phyloP scores from a whole-genome alignment of 2,888 invertebrate species.

The Euclidia mi region DNA sequence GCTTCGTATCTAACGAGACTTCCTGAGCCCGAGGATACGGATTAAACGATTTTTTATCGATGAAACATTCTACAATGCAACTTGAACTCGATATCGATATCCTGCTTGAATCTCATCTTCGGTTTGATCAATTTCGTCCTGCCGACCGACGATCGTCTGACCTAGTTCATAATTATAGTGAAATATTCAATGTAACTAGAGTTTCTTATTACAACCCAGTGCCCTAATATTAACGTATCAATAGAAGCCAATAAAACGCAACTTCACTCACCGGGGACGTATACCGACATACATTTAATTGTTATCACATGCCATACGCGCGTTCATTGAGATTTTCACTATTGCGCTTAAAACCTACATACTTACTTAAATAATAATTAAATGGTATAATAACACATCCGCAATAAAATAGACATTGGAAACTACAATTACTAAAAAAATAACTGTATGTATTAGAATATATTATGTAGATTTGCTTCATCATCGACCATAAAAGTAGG shows the following conservation, averaged over 20 bases:
- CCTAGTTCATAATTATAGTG: slow-evolving; percentile 1
- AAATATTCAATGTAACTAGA: slow-evolving; percentile 9
- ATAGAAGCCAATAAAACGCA: slow-evolving; percentile 61
- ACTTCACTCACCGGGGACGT: slow-evolving; percentile 48
- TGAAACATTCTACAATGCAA: background rate
- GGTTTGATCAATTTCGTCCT: background rate
- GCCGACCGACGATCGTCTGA: background rate
- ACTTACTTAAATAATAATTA: slow-evolving; percentile 32
- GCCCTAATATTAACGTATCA: slow-evolving; percentile 61
- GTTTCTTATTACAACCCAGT: slow-evolving; percentile 46
- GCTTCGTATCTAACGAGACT: slow-evolving; percentile 11
- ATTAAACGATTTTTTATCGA: slow-evolving; percentile 18
- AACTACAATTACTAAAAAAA: slow-evolving; percentile 32
- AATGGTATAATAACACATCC: slow-evolving; percentile 36
- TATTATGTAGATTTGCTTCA: slow-evolving; percentile 47
- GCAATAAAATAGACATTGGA: slow-evolving; percentile 32
- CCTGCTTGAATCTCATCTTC: background rate
- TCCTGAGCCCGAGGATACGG: slow-evolving; percentile 1
- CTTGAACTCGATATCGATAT: slow-evolving; percentile 2
- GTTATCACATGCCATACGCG: slow-evolving; percentile 9
- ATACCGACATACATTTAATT: slow-evolving; percentile 47
- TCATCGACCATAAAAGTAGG: slow-evolving; percentile 43
- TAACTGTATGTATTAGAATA: slow-evolving; percentile 42
- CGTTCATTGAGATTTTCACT: slow-evolving; percentile 32
- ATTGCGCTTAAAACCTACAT: slow-evolving; percentile 45